Base-by-base conservation (phyloP, 2,888 invertebrate species). In the Colostygia pectinataria region DNA sequence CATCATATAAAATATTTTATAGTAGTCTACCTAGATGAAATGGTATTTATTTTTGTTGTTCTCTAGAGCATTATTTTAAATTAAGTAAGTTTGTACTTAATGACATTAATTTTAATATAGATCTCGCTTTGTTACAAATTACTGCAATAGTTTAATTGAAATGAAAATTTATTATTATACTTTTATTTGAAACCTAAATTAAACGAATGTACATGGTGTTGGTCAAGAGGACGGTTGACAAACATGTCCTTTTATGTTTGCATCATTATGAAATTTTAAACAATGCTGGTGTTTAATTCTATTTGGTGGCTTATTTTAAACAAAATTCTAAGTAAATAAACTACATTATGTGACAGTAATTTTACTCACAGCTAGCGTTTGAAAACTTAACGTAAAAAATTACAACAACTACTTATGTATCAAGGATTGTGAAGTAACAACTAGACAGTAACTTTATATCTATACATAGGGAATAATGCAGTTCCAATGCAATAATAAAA, bases 311-410 rank as follows among this genome's bases (percentile, higher is more conserved):
- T 45, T 12, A 36, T 28, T 27, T 23, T 9, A 23, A 53, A 43
- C 47, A 44, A 18, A 53, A 47, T 40, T 24, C 24, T 43, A 10
- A 18, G 36, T 31, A 41, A 18, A 39, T 31, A 41, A 15, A 38
- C 40, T 40, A 40, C 13, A 27, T 37, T 39, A 25, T 33, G 25
- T 41, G 51, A 49, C 14, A 38, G 40, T 43, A 40, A 40, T 32
- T 12, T 42, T 47, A 54, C 37, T 73, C 71, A 76, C 72, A 74
- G 72, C 81, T 85, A 84, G 81, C 83, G 72, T 78, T 77, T 67
- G 63, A 74, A 66, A 84, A 81, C 76, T 55, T 77, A 83, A 80
- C 59, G 64, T 71, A 75, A 63, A 75, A 74, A 74, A 71, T 74
- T 66, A 77, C 74, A 81, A 78, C 71, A 75, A 76, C 65, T 78